Evolutionary conservation across 2,113 vertebrate genomes (phyloP), one percentile per base, ranked within the genome.

Genomic region (Tychaedon coryphoeus): DNA sequence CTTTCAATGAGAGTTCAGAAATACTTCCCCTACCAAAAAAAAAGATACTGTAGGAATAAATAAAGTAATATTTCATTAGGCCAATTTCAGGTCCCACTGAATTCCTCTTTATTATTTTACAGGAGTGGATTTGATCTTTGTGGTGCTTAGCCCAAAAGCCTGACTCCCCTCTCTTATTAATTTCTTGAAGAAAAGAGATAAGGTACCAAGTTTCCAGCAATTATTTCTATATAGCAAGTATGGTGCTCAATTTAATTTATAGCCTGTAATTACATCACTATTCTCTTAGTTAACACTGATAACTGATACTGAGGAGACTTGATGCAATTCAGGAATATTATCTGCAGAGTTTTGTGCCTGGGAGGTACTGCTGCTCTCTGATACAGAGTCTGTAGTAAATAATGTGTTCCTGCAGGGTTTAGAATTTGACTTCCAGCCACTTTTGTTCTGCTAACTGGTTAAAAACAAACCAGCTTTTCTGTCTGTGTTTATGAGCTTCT

Each of bases 381-480:
- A 88, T 64, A 58, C 1, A 48, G 66, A 31, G 31, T 60, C 25
- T 93, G 83, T 29, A 47, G 47, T 69, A 75, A 72, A 69, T 45
- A 51, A 70, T 2, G 19, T 66, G 40, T 61, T 67, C 86, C 86
- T 87, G 78, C 43, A 80, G 47, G 47, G 3, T 75, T 88, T 83
- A 92, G 82, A 76, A 12, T 83, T 88, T 83, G 64, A 94, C 93
- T 75, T 94, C 40, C 38, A 50, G 45, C 71, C 45, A 22, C 81
- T 92, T 92, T 69, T 79, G 82, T 79, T 79, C 92, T 91, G 70
- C 60, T 80, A 60, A 84, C 61, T 56, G 66, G 69, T 94, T 50
- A 45, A 94, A 95, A 96, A 72, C 75, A 92, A 86, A 57, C 19
- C 43, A 54, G 91, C 17, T 61, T 70, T 90, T 95, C 62, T 82